Evolutionary conservation across 2,888 invertebrate genomes (phyloP), one percentile per base, ranked within the genome.

Genomic region (Nasonia oneida): DNA sequence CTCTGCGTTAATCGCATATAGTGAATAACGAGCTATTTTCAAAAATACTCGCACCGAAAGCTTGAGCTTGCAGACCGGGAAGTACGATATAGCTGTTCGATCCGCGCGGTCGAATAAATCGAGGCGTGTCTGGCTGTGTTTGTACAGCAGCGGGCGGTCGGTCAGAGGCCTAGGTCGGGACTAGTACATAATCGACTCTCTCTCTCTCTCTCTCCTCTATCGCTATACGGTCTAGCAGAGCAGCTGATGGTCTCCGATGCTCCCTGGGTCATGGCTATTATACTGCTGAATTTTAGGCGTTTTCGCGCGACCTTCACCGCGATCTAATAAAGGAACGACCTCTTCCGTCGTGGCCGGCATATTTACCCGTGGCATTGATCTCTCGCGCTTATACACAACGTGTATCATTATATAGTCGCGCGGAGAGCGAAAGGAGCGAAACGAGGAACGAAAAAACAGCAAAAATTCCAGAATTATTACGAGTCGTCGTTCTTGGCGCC

Each of bases 111-210:
- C 86, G 83, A 83, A 89, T 87, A 88, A 88, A 89, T 88, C 87
- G 76, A 81, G 86, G 86, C 85, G 85, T 18, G 23, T 50, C 6
- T 8, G 33, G 15, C 18, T 88, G 81, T 86, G 83, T 88, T 84
- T 29, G 29, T n/a, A 37, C 50, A 29, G 15, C n/a, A 2, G 50
- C 29, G 14, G 50, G 29, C 50, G 88, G 83, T 89, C 88, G 88
- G 87, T 89, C 87, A 87, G 87, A 88, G 88, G 89, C 89, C 89
- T 89, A 88, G 89, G 88, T 89, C 88, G 89, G 89, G 88, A 87
- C 87, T 83, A 84, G 39, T 6, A 53, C 14, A 37, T 18, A 39
- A 75, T 71, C 70, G 78, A 14, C 42, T 64, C 29, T 29, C 29
- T 64, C 15, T 70, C 37, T 37, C 37, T 18, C 42, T 64, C 15